Conservation (phyloP, 2,888 invertebrate genomes). For the Sceliomorpha sp. region DNA sequence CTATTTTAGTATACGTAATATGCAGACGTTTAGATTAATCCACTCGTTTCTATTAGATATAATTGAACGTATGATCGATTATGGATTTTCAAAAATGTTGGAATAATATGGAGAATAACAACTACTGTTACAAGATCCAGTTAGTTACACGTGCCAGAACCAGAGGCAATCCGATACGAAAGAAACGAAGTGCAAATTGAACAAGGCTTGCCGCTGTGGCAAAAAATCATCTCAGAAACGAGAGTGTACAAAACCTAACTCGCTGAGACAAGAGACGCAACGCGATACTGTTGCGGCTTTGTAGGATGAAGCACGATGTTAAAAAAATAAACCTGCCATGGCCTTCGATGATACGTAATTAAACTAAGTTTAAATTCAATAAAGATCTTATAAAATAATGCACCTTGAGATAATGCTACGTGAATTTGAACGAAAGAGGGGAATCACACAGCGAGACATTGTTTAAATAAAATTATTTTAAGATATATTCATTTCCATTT, state of each 20-base stretch:
- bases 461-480: no score
- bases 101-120: no score
- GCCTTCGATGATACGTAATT: conserved; percentile 26
- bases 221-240: conserved; percentile 54
- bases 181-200: conserved; percentile 79
- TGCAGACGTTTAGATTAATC: no score
- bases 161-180: conserved; percentile 74
- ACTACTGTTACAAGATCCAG: conserved; percentile 28
- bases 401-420: no score
- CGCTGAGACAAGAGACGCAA: conserved; percentile 75
- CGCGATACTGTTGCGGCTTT: conserved; percentile 75
- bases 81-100: no score
- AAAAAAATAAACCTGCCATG: conserved; percentile 38
- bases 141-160: conserved; percentile 71
- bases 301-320: conserved; percentile 38
- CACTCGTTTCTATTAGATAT: no score
- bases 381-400: no score
- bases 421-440: no score
- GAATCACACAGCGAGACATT: no score
- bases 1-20: no score
- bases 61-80: no score
- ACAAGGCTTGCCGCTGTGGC: conserved; percentile 57
- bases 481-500: no score
- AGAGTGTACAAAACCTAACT: conserved; percentile 58
- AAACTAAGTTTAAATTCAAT: conserved; percentile 29